Base-by-base conservation (phyloP, 2,113 vertebrate species). In the Sprattus sprattus region DNA sequence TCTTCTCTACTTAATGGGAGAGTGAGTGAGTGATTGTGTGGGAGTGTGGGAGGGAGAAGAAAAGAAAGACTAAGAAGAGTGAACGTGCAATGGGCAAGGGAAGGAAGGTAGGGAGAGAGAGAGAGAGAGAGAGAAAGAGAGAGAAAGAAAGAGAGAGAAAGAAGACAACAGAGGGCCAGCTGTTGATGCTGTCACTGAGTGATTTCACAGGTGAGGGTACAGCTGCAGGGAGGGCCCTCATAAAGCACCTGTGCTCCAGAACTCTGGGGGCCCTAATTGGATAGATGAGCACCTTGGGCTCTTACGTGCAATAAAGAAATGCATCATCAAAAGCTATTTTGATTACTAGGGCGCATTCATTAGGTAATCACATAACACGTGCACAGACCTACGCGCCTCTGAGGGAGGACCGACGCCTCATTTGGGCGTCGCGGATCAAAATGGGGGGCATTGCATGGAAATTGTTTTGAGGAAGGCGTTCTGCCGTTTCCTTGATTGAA, bases 181-280 rank as follows among this genome's bases (percentile, higher is more conserved):
- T 92, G 91, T 84, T 87, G 83, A 82, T 88, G 85, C 84, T 87
- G 50, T 81, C 54, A 87, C 45, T 67, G 80, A 47, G n/a, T 82
- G 83, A 89, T 92, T 92, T 89, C 84, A 92, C 89, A 88, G 87
- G 85, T 85, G 88, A 91, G 78, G 25, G 86, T 67, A 50, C 15
- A 64, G 50, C 54, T 82, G 81, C 20, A 87, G 83, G 85, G 81
- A 82, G 45, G 83, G 71, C 28, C 71, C 44, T 78, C 71, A 78
- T 10, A 39, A 39, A 78, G 71, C 71, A 39, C 81, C 45, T 22
- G 39, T 9, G 25, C 28, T 28, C 8, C 64, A 71, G 64, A 25
- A 71, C 64, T 32, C 64, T 71, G 32, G 71, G 71, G 7, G 6
- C 64, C 39, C 39, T 39, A 39, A 39, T 39, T 39, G 39, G 39